These are phyloP conservation scores for Rana temporaria DNA, from an alignment of 2,113 vertebrate species.

Conservation along the genomic window DNA sequence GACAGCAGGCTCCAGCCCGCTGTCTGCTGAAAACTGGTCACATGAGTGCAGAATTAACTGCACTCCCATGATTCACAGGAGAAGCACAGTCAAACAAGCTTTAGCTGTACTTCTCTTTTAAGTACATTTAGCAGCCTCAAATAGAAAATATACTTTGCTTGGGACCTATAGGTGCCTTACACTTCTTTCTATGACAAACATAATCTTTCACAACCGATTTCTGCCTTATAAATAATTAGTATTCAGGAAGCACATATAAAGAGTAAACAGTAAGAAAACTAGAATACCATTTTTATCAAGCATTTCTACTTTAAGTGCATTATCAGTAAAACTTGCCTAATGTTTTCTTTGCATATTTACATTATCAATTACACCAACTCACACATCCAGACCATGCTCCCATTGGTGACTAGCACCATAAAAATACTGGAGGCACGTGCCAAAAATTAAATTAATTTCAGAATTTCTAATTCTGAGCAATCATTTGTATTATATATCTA, in stretches of 20 bases:
- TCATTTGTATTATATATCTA: background rate
- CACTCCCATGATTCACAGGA: no score
- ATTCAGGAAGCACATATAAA: background rate
- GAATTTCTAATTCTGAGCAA: background rate
- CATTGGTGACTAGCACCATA: background rate
- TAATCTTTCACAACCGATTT: no score
- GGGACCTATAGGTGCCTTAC: no score
- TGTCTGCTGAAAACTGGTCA: no score
- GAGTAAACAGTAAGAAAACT: background rate
- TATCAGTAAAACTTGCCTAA: background rate
- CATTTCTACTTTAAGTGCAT: background rate
- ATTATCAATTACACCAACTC: background rate
- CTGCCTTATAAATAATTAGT: no score
- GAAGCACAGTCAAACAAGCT: no score
- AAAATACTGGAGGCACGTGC: constrained; percentile 36
- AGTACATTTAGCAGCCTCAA: no score
- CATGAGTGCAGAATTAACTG: no score
- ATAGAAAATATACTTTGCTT: no score
- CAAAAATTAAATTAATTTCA: background rate
- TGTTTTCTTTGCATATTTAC: constrained; percentile 9
- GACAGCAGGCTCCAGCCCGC: no score
- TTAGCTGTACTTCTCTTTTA: no score
- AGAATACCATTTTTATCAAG: background rate
- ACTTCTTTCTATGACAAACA: no score
- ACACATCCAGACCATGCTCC: constrained; percentile 1